Evolutionary conservation across 2,113 vertebrate genomes (phyloP).

Genomic region (Apteryx owenii): DNA sequence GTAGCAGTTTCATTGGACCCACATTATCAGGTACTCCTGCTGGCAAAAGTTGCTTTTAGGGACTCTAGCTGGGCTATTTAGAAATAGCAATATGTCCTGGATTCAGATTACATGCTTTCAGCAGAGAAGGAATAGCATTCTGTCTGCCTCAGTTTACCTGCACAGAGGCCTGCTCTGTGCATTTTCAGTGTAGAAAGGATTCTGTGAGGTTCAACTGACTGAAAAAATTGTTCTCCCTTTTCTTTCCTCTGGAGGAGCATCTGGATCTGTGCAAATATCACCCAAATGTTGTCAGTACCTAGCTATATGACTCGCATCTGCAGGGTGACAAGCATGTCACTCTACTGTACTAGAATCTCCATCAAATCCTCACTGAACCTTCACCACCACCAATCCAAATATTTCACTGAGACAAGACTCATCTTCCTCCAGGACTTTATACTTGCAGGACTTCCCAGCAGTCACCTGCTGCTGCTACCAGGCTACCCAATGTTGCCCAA

Average conservation of each 20-base stretch:
- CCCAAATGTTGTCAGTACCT: neutral
- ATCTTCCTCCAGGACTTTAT: neutral
- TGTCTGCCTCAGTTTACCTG: neutral
- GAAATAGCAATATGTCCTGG: neutral
- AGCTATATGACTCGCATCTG: neutral
- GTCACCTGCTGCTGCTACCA: neutral
- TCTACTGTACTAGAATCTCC: neutral
- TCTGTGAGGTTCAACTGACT: neutral
- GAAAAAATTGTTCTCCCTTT: neutral
- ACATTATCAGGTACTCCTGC: neutral
- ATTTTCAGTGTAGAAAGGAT: neutral
- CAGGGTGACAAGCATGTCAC: neutral
- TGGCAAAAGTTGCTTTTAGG: neutral
- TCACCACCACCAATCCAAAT: neutral
- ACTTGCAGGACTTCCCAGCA: neutral
- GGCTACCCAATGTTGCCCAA: neutral
- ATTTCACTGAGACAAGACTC: neutral
- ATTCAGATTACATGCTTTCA: neutral
- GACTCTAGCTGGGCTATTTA: neutral
- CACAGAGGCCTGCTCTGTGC: neutral
- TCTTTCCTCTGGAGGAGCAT: neutral
- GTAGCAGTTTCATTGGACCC: neutral
- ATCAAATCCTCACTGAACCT: neutral
- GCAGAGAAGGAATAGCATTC: neutral
- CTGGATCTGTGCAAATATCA: neutral